Percentiles rank a stretch among this genome's conserved stretches.
Evolutionary conservation across 2,888 invertebrate species (phyloP).

Genomic region (Diploptera punctata): DNA sequence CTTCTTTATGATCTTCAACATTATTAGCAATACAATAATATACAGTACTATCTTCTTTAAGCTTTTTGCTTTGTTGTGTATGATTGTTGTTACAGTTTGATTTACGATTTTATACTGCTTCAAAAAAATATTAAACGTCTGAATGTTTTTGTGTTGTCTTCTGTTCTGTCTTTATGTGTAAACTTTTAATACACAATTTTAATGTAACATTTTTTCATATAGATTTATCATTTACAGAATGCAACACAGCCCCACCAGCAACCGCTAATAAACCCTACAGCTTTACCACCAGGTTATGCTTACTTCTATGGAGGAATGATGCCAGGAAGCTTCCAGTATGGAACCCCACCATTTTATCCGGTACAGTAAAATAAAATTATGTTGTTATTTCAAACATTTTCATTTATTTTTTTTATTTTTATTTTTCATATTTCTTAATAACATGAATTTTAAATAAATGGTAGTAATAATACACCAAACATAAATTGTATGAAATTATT

Average conservation of each 20-base stretch:
- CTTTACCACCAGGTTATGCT: slow-evolving; percentile 74
- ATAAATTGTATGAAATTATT: too few relatives aligned
- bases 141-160: too few relatives aligned
- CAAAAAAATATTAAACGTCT: too few relatives aligned
- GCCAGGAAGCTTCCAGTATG: slow-evolving; percentile 71
- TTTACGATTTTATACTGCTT: too few relatives aligned
- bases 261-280: slow-evolving; percentile 64
- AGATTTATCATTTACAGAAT: slow-evolving; percentile 34
- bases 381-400: background rate
- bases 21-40: too few relatives aligned
- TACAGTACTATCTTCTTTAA: too few relatives aligned
- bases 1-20: too few relatives aligned
- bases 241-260: slow-evolving; percentile 65
- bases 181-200: too few relatives aligned
- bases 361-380: too few relatives aligned
- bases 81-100: too few relatives aligned
- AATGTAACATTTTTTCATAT: background rate
- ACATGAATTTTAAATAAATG: background rate
- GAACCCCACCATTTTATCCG: slow-evolving; percentile 71
- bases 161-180: too few relatives aligned
- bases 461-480: background rate
- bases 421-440: background rate
- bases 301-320: slow-evolving; percentile 74
- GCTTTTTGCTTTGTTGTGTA: too few relatives aligned
- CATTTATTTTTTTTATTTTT: background rate